Conservation (phyloP, 2,888 invertebrate species). For the Schizotus pectinicornis region DNA sequence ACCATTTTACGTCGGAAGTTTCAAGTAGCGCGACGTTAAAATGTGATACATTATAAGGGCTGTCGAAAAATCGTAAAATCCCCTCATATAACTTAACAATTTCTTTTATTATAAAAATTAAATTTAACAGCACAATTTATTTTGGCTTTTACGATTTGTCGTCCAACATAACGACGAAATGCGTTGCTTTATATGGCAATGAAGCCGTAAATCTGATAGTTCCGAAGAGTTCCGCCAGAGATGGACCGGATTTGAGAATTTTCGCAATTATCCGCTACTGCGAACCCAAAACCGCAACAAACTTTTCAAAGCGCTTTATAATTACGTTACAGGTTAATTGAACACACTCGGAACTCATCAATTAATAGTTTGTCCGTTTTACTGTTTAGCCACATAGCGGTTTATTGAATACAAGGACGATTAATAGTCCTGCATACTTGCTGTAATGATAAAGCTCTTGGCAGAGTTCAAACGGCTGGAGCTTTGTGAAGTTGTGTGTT, state of each 20-base stretch:
- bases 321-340: too few species aligned
- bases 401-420: too few species aligned
- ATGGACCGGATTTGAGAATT: constrained; percentile 14
- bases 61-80: constrained; percentile 19
- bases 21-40: constrained; percentile 5
- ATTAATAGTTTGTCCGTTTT: too few species aligned
- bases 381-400: too few species aligned
- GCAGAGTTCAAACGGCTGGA: neutral
- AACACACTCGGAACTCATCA: too few species aligned
- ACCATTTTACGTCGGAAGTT: neutral
- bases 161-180: constrained; percentile 20
- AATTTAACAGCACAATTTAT: constrained; percentile 29
- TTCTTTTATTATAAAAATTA: constrained; percentile 31
- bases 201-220: constrained; percentile 15
- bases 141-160: constrained; percentile 30
- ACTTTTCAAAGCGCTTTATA: neutral
- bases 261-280: neutral
- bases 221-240: too few species aligned
- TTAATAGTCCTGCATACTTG: neutral
- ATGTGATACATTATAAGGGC: constrained; percentile 23
- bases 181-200: constrained; percentile 18
- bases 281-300: neutral
- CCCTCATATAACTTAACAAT: constrained; percentile 12
- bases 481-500: neutral
- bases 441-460: neutral